These are phyloP conservation scores for Typhlomys cinereus DNA, from an alignment of 2,113 vertebrate species.

Conservation along the genomic window DNA sequence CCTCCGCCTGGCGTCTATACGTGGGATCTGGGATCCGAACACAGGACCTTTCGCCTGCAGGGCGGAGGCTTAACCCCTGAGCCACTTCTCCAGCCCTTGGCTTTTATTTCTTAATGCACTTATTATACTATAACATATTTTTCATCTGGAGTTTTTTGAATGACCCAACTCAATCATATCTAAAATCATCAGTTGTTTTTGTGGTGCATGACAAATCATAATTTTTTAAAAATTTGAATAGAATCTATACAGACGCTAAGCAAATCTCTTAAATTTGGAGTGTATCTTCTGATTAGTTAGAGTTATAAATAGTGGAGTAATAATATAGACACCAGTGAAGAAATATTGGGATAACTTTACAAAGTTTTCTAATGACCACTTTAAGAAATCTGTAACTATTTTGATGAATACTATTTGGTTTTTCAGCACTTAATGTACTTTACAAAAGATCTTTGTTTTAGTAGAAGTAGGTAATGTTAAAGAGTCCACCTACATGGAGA, in stretches of 20 bases:
- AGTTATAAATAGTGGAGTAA: not conserved
- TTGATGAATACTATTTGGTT: not conserved
- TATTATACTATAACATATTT: not conserved
- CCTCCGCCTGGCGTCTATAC: too few relatives aligned
- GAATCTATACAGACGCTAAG: not conserved
- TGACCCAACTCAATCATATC: not conserved
- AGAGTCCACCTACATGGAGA: not conserved
- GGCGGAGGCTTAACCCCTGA: too few relatives aligned
- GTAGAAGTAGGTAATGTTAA: not conserved
- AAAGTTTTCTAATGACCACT: not conserved
- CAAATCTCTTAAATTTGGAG: not conserved
- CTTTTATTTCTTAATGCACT: not conserved
- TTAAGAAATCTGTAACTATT: not conserved
- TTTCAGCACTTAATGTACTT: not conserved
- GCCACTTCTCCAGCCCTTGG: too few relatives aligned
- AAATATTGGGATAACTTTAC: not conserved
- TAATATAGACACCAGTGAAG: not conserved
- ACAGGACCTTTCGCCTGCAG: too few relatives aligned
- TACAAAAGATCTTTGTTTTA: not conserved
- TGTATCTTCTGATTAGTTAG: not conserved
- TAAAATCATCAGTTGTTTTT: not conserved
- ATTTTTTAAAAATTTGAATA: not conserved
- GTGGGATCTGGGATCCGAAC: too few relatives aligned
- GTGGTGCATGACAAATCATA: not conserved
- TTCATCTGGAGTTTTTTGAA: too few relatives aligned